These are phyloP conservation scores for Numida meleagris DNA, from an alignment of 2,113 vertebrate species.

Conservation along the genomic window DNA sequence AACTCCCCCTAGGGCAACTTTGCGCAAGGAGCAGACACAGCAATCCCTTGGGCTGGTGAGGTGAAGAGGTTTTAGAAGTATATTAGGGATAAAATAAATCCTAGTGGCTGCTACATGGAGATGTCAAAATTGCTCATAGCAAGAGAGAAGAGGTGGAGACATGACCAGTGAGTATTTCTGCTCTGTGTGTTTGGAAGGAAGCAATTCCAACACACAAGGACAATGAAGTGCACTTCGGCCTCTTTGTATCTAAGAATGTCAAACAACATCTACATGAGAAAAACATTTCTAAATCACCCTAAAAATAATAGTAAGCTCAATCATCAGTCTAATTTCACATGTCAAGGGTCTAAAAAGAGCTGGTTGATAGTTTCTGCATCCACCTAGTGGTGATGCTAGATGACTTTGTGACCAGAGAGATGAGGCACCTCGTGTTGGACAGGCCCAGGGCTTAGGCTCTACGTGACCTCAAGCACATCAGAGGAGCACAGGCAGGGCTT, in stretches of 20 bases:
- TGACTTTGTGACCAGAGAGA: background rate
- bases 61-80: background rate
- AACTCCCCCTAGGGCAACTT: no score
- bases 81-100: background rate
- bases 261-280: constrained; percentile 11
- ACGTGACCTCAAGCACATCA: background rate
- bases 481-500: background rate
- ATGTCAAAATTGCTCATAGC: background rate
- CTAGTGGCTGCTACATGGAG: background rate
- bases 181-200: background rate
- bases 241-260: constrained; percentile 3
- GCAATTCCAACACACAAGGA: background rate
- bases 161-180: background rate
- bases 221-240: constrained; percentile 39
- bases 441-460: background rate
- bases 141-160: background rate
- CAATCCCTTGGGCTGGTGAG: background rate
- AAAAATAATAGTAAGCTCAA: constrained; percentile 25
- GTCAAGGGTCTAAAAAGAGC: background rate
- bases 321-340: background rate
- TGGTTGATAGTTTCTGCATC: background rate
- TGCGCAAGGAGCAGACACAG: background rate
- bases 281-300: constrained; percentile 44
- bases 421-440: background rate
- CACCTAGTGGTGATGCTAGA: background rate